Evolutionary conservation across 2,888 invertebrate genomes (phyloP).

Genomic region (Choristoneura rosaceana): DNA sequence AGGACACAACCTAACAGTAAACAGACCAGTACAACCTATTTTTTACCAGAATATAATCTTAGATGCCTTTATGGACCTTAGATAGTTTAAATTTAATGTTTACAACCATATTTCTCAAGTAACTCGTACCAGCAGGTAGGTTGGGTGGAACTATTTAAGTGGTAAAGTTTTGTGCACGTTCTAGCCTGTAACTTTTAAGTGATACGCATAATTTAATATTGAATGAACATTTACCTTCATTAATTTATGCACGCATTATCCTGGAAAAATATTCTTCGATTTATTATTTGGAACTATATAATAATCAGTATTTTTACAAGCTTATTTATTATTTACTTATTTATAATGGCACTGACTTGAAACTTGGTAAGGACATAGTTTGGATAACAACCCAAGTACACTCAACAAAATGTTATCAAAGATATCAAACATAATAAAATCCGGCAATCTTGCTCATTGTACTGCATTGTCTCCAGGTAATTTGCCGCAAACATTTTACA

Average conservation of each 20-base stretch:
- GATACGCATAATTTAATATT: background rate
- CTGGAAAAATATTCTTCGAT: too few species aligned
- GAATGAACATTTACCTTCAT: background rate
- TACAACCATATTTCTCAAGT: constrained; percentile 2
- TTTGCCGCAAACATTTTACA: constrained; percentile 15
- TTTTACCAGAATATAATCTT: too few species aligned
- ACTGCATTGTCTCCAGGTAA: constrained; percentile 6
- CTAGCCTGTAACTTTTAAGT: background rate
- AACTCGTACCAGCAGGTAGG: background rate
- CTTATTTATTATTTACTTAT: too few species aligned
- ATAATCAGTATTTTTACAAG: too few species aligned
- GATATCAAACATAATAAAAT: background rate
- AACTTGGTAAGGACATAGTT: too few species aligned
- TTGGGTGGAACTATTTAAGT: constrained; percentile 5
- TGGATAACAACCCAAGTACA: too few species aligned
- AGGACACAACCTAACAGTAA: too few species aligned
- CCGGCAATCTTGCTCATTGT: background rate
- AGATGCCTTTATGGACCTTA: too few species aligned
- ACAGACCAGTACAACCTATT: too few species aligned
- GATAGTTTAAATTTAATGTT: background rate
- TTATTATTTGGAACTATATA: too few species aligned
- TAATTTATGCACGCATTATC: background rate
- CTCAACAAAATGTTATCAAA: too few species aligned
- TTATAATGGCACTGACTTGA: too few species aligned
- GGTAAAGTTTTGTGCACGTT: constrained; percentile 14